Conservation (phyloP, 2,888 invertebrate genomes). For the Cremastinae sp. region DNA sequence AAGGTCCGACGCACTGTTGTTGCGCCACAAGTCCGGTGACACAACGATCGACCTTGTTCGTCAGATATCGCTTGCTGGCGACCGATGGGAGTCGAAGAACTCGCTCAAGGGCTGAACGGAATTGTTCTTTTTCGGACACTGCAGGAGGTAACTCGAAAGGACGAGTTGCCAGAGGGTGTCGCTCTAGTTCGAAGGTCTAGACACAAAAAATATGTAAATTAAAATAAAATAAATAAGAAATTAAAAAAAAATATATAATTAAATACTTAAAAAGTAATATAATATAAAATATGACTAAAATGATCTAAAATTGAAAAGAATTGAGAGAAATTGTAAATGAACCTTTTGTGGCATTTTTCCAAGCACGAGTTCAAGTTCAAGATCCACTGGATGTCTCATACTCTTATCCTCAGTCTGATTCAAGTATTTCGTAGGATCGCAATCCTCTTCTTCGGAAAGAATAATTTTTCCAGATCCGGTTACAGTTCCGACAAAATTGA, state of each 20-base stretch:
- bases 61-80: conserved; percentile 96
- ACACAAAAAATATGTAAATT: conserved; percentile 19
- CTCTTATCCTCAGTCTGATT: conserved; percentile 77
- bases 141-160: conserved; percentile 82
- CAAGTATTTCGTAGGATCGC: conserved; percentile 80
- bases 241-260: neutral
- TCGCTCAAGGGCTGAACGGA: conserved; percentile 86
- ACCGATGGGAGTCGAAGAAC: conserved; percentile 95
- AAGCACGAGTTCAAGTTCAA: conserved; percentile 93
- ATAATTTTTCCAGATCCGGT: conserved; percentile 91
- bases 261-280: neutral
- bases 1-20: conserved; percentile 98
- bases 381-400: conserved; percentile 88
- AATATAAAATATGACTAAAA: neutral
- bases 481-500: conserved; percentile 95
- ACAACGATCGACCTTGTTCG: conserved; percentile 97
- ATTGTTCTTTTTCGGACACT: conserved; percentile 78
- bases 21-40: conserved; percentile 97
- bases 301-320: neutral
- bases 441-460: conserved; percentile 83
- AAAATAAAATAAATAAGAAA: neutral
- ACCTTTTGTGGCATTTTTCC: conserved; percentile 92
- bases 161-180: conserved; percentile 80
- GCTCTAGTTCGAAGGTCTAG: conserved; percentile 84
- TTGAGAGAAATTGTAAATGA: conserved; percentile 1